Conservation (phyloP, 2,888 invertebrate species). For the Tortrix viridana region DNA sequence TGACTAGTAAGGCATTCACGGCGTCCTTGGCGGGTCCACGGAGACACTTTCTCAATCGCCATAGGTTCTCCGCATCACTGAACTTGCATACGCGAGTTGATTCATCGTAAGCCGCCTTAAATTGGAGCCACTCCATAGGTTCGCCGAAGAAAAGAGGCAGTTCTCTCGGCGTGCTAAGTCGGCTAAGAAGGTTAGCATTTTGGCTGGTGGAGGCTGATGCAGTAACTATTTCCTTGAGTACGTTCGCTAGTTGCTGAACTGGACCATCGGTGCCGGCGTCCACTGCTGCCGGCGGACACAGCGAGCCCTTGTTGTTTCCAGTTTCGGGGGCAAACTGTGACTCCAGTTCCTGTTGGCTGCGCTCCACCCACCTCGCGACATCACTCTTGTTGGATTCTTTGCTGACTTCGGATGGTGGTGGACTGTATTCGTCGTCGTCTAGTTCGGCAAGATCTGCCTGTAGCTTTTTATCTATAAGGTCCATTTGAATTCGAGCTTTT, state of each 20-base stretch:
- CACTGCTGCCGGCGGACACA: constrained; percentile 26
- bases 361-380: constrained; percentile 31
- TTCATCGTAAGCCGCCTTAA: neutral
- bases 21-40: constrained; percentile 3
- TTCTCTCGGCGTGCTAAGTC: no score
- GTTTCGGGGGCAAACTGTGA: neutral
- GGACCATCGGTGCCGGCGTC: no score
- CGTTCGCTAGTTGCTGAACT: no score
- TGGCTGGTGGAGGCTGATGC: no score
- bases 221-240: no score
- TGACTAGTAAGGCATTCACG: neutral
- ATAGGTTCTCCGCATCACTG: constrained; percentile 3
- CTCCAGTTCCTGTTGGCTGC: constrained; percentile 23
- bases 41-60: constrained; percentile 2
- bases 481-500: no score
- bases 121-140: no score
- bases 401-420: constrained; percentile 8
- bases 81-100: neutral
- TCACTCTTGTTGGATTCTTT: neutral
- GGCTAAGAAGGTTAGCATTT: no score
- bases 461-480: neutral
- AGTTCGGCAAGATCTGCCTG: constrained; percentile 3
- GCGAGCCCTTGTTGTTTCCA: neutral
- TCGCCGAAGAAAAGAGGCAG: no score
- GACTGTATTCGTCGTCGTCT: constrained; percentile 33